Percentiles rank a stretch among this genome's conserved stretches.
Conservation (phyloP, 2,113 vertebrate species). For the Vulpes lagopus region DNA sequence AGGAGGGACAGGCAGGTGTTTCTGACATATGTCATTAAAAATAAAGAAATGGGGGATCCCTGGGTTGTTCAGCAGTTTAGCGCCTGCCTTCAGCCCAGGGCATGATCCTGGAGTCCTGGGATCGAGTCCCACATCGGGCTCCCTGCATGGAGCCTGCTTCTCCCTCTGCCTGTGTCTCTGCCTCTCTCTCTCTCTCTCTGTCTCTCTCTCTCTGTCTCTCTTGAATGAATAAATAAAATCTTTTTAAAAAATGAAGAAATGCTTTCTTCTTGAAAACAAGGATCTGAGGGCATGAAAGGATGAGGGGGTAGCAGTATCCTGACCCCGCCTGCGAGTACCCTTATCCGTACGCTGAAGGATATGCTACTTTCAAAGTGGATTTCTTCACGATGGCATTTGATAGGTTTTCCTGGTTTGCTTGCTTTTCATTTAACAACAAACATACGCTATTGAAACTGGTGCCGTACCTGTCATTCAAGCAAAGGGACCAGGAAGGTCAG, state of each 20-base stretch:
- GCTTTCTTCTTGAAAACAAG: constrained; percentile 37
- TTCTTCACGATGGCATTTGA: neutral
- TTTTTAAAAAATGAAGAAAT: constrained; percentile 1
- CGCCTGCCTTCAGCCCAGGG: too few species aligned
- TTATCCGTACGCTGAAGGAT: neutral
- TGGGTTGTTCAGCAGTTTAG: too few species aligned
- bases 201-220: too few species aligned
- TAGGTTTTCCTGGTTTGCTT: neutral
- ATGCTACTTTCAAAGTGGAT: neutral
- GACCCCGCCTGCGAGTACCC: neutral
- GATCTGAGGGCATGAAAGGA: neutral
- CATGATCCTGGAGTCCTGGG: too few species aligned
- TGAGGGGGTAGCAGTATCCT: neutral
- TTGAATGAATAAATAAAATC: too few species aligned
- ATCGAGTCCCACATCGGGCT: too few species aligned
- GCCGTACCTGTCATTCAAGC: neutral
- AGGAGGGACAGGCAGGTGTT: neutral
- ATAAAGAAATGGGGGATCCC: neutral
- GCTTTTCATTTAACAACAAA: constrained; percentile 39
- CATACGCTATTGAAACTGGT: neutral
- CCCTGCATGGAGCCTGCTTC: too few species aligned
- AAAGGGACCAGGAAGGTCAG: neutral
- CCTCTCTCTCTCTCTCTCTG: too few species aligned
- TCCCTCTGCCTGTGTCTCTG: too few species aligned
- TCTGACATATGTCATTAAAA: constrained; percentile 27